Base-by-base conservation (phyloP, 2,888 invertebrate genomes). In the Folsomia candida region DNA sequence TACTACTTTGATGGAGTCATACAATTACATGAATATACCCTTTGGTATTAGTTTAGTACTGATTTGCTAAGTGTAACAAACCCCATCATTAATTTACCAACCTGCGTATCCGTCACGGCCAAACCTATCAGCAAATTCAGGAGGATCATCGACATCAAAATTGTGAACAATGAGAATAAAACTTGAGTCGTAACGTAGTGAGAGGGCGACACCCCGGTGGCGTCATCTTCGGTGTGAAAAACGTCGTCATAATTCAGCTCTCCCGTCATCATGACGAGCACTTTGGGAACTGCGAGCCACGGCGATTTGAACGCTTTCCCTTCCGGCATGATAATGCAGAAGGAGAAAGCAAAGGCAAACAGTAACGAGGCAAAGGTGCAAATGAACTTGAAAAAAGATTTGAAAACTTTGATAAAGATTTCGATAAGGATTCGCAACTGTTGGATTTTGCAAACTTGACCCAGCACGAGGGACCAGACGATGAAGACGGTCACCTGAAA, bases 231-330 rank as follows among this genome's bases (percentile, higher is more conserved):
- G 11, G n/a, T 24, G 29, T 67, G 54, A 25, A 67, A 67, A 1
- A 60, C 60, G 1, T 67, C 67, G 47, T 67, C 67, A 59, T 67
- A 67, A 60, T 67, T 67, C 0, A 67, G 59, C 37, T 67, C 67
- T 3, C 67, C 67, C 4, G 51, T 60, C 67, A 67, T 67, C 67
- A 67, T 67, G 18, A 60, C 26, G 1, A 67, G 20, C 1, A 67
- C 59, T 60, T 67, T 67, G n/a, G 60, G 67, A 1, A 67, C 22
- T 1, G 67, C 67, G 1, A 67, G 59, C 60, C 37, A 60, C 28
- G 60, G 67, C 20, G 67, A 26, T 22, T 28, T 18, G 20, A 67
- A 67, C 2, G 67, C 67, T 18, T 67, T 67, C 6, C 37, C 29
- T 37, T 67, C 22, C 11, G 47, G 37, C 67, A 60, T 59, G 2